Base-by-base conservation (phyloP, 2,888 invertebrate species). In the Acanthosepion lycidas region DNA sequence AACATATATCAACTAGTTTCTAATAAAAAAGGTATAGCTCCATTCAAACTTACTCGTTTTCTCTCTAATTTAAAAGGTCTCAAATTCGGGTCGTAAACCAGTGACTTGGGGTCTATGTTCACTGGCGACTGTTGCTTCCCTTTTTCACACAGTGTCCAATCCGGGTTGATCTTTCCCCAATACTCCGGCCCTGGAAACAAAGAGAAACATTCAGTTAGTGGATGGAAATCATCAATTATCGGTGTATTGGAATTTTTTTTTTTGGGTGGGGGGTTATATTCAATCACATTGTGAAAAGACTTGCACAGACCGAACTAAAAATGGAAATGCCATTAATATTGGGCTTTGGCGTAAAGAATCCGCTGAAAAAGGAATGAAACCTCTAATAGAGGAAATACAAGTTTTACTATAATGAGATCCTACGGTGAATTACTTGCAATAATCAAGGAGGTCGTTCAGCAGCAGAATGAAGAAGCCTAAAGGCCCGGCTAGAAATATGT, bases 161-260 rank as follows among this genome's bases (percentile, higher is more conserved):
- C 99, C 94, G 99, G 99, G 98, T 99, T 99, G 98, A 99, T 99
- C 96, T 99, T 98, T 95, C 99, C 99, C 99, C 99, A 99, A 98
- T 99, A 99, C 95, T 99, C 99, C 95, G 99, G 99, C 97, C 99
- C 99, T 99, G 98, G 6, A 98, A 94, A 64, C 23, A 23, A 64
- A 49, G 26, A 51, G 33, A n/a, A 78, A 78, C n/a, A 23, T n/a
- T 78, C n/a, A 0, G 23, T 78, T n/a, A 78, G n/a, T 78, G n/a
- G 78, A n/a, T n/a, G 12, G 15, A 78, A 78, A 78, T 78, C 78
- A 33, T n/a, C 78, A 78, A 78, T 78, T 33, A 78, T 33, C 15
- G n/a, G 33, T 18, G 12, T 23, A 23, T 23, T 20, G 59, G 59
- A 6, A 59, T 59, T 59, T 23, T n/a, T n/a, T n/a, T n/a, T n/a